Base-by-base conservation (phyloP, 2,888 invertebrate species). In the Parnassius smintheus region DNA sequence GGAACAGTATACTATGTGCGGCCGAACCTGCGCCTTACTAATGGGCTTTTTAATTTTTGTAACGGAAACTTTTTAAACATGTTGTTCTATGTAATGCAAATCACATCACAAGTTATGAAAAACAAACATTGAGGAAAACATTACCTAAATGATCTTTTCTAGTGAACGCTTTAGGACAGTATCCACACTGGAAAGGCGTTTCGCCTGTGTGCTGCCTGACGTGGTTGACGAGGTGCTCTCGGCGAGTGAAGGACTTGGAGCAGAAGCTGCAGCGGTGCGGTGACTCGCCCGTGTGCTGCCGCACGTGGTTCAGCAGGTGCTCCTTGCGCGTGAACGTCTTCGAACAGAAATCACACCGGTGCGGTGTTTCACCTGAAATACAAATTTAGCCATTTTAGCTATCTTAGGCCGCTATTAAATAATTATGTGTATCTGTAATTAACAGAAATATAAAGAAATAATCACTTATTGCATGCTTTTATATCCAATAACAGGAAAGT, bases 191-290 rank as follows among this genome's bases (percentile, higher is more conserved):
- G 92, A 95, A 95, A 53, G 95, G 95, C 45, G 95, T 95, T 77
- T 95, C 94, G 54, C 95, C 96, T 57, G 95, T 95, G 78, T 96
- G 96, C 80, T 96, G 95, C 70, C 97, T 93, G 72, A 97, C 96
- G 87, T 97, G 97, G 86, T 96, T 96, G 74, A 96, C 95, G 75
- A 97, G 93, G 83, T 97, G 96, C 83, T 96, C 97, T 81, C 96
- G 95, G 70, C 96, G 93, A 65, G 97, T 97, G 91, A 97, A 97
- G 67, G 96, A 96, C 89, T 97, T 97, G 73, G 96, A 94, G 87
- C 97, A 97, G 91, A 95, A 96, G 85, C 95, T 95, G 88, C 97
- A 97, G 73, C 96, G 94, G 86, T 96, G 96, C 66, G 96, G 96
- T 65, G 96, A 96, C 90, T 96, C 96, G 75, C 93, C 96, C 76